Conservation (phyloP, 2,888 invertebrate genomes). For the Anagyrus pseudococci region DNA sequence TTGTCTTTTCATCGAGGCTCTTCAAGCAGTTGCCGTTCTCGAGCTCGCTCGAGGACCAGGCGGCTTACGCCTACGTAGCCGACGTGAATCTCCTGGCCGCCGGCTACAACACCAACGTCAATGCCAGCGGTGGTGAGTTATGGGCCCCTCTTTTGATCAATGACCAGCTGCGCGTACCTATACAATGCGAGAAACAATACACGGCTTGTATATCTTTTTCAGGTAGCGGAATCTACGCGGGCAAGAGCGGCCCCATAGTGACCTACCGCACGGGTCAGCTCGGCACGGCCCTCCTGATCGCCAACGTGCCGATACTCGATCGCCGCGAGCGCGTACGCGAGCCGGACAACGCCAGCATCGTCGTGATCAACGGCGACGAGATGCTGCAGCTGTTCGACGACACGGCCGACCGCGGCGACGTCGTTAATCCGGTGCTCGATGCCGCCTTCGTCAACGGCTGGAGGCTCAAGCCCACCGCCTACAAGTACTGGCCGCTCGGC, state of each 20-base stretch:
- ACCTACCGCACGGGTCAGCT: background rate
- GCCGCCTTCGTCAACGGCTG: too few species aligned
- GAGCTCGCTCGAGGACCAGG: slow-evolving; percentile 57
- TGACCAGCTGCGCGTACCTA: too few species aligned
- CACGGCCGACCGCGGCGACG: too few species aligned
- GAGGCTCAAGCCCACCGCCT: too few species aligned
- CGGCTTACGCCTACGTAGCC: slow-evolving; percentile 62
- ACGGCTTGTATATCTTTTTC: too few species aligned
- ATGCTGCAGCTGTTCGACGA: too few species aligned
- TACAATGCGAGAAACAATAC: too few species aligned
- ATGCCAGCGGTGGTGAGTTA: slow-evolving; percentile 42
- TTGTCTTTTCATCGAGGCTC: slow-evolving; percentile 66
- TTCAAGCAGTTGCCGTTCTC: slow-evolving; percentile 65
- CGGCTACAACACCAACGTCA: slow-evolving; percentile 58
- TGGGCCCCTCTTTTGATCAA: too few species aligned
- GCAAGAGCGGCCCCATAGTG: slow-evolving; percentile 1
- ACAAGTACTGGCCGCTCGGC: too few species aligned
- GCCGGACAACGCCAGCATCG: too few species aligned
- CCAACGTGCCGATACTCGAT: background rate
- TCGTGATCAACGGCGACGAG: too few species aligned
- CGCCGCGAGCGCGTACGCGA: background rate
- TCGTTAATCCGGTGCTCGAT: too few species aligned
- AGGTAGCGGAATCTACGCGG: slow-evolving; percentile 18
- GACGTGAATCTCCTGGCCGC: slow-evolving; percentile 64
- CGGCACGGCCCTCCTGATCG: background rate